Evolutionary conservation across 2,113 vertebrate species (phyloP), one percentile per base, ranked within the genome.

Genomic region (Kryptolebias marmoratus): DNA sequence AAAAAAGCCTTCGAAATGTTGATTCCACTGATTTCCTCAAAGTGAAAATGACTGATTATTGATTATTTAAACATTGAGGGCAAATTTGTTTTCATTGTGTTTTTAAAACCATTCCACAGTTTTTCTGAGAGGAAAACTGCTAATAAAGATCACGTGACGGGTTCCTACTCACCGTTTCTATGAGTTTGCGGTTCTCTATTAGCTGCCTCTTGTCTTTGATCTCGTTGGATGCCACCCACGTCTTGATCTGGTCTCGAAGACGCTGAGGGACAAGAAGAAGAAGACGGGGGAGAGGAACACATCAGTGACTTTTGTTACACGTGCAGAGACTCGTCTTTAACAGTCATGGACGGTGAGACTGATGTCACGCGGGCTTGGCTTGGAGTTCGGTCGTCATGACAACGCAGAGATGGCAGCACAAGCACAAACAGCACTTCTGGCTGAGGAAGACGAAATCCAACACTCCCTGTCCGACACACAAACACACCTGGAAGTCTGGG

Each of bases 221-320:
- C 89, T 97, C 96, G 44, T 96, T 97, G 86, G 96, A 97, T 0
- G 96, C 96, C 50, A 96, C 95, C 96, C 96, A 97, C 86, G 96
- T 97, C 92, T 97, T 97, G 93, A 97, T 97, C 95, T 97, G 96
- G 95, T 97, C 96, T 93, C 96, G 94, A 81, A 97, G 94, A 88
- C 96, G 94, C 96, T 97, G 92, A 67, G 57, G 75, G 67, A 75
- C 36, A 60, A 82, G 64, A 68, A 60, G 63, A 74, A 57, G 69
- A 55, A 73, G 68, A 27, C 22, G 62, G 22, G 50, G 42, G 48
- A 18, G 48, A 60, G 27, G 80, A 68, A 77, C 0, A 72, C 58
- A 77, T 62, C 4, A 71, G 84, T 82, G 60, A 68, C 59, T 50
- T 59, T 18, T 71, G 44, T 52, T 69, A 74, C 27, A 61, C 75